A percentile compares a stretch with the other conserved stretches of the same genome.
Conservation (phyloP, 1,140 invertebrate genomes). For the Euglossa dilemma region DNA sequence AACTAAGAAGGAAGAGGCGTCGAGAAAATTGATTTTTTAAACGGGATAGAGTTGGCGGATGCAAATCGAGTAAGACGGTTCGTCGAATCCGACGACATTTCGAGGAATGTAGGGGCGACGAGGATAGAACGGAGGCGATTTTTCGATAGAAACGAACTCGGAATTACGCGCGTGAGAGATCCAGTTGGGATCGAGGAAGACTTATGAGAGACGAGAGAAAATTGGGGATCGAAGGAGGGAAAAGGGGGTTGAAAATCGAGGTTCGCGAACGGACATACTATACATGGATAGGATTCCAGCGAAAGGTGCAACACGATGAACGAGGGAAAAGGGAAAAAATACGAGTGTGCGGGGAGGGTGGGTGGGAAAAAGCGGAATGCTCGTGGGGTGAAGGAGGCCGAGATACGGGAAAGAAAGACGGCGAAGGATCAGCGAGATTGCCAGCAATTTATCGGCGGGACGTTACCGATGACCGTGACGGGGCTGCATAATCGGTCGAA, state of each 20-base stretch:
- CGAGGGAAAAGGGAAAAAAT: not conserved
- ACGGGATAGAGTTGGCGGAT: not conserved
- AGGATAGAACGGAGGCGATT: not conserved
- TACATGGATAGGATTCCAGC: not conserved
- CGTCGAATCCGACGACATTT: not conserved
- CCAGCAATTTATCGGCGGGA: conserved; percentile 23
- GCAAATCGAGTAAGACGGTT: not conserved
- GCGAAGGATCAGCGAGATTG: not conserved
- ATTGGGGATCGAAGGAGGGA: conserved; percentile 2
- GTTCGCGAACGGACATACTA: not conserved
- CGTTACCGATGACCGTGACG: not conserved
- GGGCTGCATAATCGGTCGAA: not conserved
- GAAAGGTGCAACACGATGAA: conserved; percentile 5
- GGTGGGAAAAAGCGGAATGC: not conserved
- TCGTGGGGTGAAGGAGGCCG: no score
- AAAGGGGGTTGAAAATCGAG: not conserved
- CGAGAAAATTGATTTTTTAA: not conserved
- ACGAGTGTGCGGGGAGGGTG: not conserved
- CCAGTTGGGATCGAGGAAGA: conserved; percentile 5
- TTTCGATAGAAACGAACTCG: not conserved
- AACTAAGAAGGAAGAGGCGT: not conserved
- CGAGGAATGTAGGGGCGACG: no score
- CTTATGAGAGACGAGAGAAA: not conserved
- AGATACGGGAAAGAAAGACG: conserved; percentile 4
- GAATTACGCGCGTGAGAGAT: conserved; percentile 25